Conservation (phyloP, 2,888 invertebrate species). For the Lithophane socia region DNA sequence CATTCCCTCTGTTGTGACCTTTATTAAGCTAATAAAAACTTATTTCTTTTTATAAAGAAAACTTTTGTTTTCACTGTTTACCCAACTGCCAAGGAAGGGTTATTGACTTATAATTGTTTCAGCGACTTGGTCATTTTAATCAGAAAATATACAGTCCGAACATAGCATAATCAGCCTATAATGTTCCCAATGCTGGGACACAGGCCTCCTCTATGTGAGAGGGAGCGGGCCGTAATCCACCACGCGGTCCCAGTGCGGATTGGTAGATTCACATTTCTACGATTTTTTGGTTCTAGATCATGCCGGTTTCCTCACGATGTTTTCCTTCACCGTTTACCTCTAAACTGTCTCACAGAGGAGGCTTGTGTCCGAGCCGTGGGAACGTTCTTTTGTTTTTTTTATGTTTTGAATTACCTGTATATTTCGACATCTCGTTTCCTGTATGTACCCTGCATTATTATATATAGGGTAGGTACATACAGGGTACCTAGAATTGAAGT, state of each 20-base stretch:
- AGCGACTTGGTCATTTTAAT: background rate
- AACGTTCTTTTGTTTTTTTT: too few species aligned
- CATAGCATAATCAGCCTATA: background rate
- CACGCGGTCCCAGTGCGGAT: too few species aligned
- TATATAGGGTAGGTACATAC: background rate
- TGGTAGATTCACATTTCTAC: too few species aligned
- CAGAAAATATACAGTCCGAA: background rate
- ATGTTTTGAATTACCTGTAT: background rate
- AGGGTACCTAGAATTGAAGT: constrained; percentile 13
- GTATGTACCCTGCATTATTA: background rate
- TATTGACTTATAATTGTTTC: background rate
- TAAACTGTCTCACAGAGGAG: background rate
- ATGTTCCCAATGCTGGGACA: too few species aligned
- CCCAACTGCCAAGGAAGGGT: too few species aligned
- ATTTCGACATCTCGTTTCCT: background rate
- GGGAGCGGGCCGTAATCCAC: too few species aligned
- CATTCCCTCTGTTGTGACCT: background rate
- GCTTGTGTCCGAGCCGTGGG: background rate
- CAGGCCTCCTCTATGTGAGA: too few species aligned
- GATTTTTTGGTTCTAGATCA: too few species aligned
- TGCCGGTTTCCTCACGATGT: too few species aligned
- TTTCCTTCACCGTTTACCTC: too few species aligned
- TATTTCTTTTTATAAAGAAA: background rate
- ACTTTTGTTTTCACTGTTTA: background rate
- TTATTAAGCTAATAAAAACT: background rate